Percentiles rank a stretch among this genome's conserved stretches.
Conservation (phyloP, 2,113 vertebrate genomes). For the Phalacrocorax brasilianus region DNA sequence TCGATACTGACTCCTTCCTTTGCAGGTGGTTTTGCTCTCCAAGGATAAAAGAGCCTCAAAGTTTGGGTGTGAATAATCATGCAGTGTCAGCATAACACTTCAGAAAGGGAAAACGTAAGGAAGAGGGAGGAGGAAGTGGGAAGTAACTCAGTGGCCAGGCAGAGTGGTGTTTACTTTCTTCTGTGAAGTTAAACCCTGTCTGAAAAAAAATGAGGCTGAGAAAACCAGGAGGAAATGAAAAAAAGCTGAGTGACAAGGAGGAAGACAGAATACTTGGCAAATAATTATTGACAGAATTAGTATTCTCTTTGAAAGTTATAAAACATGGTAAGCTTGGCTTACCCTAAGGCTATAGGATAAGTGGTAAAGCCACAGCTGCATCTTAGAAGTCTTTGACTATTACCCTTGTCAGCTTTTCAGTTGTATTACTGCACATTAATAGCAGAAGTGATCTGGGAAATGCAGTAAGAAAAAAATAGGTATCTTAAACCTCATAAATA, state of each 20-base stretch:
- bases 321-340: conserved; percentile 6
- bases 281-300: background rate
- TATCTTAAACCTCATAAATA: background rate
- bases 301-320: background rate
- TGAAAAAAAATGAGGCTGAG: background rate
- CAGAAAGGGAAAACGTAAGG: background rate
- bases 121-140: background rate
- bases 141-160: background rate
- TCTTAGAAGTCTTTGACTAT: background rate
- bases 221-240: background rate
- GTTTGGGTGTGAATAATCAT: background rate
- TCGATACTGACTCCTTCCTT: background rate
- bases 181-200: background rate
- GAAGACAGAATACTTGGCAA: background rate
- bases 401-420: background rate
- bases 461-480: background rate
- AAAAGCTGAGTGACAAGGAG: background rate
- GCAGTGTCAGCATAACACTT: background rate
- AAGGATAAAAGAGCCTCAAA: background rate
- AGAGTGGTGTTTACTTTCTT: background rate
- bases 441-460: background rate
- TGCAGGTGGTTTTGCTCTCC: background rate
- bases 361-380: background rate
- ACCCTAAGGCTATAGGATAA: background rate
- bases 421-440: background rate